phyloP scores from a whole-genome alignment of 2,113 vertebrate genomes.

The Cacatua alba region DNA sequence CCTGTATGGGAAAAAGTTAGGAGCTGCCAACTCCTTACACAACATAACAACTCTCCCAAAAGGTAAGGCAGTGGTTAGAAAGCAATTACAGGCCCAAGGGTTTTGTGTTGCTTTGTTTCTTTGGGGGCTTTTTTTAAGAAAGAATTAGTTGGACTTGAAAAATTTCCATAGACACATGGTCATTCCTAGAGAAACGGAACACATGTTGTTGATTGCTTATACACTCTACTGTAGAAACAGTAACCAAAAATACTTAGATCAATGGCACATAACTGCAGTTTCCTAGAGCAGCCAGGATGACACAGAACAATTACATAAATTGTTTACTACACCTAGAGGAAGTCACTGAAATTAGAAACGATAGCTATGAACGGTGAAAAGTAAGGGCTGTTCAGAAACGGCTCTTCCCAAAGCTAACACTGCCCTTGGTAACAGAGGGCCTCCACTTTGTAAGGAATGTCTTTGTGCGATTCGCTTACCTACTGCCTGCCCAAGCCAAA shows the following conservation, averaged over 20 bases:
- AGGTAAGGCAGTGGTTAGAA: neutral
- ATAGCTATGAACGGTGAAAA: neutral
- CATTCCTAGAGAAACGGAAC: neutral
- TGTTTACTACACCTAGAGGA: neutral
- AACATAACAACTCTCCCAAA: neutral
- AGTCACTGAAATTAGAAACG: neutral
- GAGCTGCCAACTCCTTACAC: neutral
- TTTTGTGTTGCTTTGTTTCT: neutral
- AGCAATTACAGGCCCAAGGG: neutral
- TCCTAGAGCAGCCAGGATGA: neutral
- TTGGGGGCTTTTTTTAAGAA: neutral
- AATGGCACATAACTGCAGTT: neutral
- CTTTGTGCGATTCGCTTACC: neutral
- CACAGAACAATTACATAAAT: neutral
- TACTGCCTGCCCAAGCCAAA: neutral
- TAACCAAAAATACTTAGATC: neutral
- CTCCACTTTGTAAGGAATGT: neutral
- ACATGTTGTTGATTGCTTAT: neutral
- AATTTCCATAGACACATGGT: accelerated
- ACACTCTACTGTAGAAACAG: neutral
- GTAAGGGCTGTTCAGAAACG: neutral
- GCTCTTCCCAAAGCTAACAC: neutral
- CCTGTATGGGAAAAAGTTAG: neutral
- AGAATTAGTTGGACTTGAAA: neutral
- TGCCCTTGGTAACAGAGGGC: neutral